Evolutionary conservation across 1,140 invertebrate species (phyloP), one percentile per base, ranked within the genome.

Genomic region (Cyrtorhinus lividipennis): DNA sequence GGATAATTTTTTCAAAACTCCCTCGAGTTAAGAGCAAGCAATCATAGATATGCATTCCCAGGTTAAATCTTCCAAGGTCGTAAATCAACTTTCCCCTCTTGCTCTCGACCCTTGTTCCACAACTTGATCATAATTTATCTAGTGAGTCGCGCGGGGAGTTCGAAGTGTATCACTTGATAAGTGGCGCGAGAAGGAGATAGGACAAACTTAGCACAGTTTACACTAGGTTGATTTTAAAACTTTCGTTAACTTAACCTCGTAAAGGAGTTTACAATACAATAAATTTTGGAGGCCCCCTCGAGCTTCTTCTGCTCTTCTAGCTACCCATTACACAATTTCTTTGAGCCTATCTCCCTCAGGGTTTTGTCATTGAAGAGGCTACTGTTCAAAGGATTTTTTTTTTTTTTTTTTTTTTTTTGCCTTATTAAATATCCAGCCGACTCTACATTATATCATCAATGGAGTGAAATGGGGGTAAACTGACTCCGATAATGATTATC

Each of bases 111-210:
- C 48, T n/a, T 20, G 48, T 53, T 15, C 10, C 48, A 20, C 20
- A 15, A 53, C 48, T 53, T 53, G 48, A 53, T 53, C 48, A 53
- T 53, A 53, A 53, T 53, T 53, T 53, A 53, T 53, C 48, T 53
- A 5, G 10, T 5, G 20, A 53, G 48, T 53, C 10, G 48, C 48
- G 48, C 48, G 48, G n/a, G n/a, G 38, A 53, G 48, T 53, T 53
- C 48, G 48, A 53, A 53, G 48, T 53, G 48, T 53, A 53, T 53
- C 48, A 53, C 48, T 53, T 53, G 48, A 53, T 53, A 53, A 53
- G 48, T 53, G 48, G 48, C 20, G 48, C 48, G 48, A 53, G n/a
- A 53, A 53, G 48, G 48, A 53, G 48, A 53, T 53, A 53, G 48
- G 48, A 22, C 12, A 8, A 53, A 53, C 48, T 53, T 53, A 12